These are phyloP conservation scores for Nasonovia ribisnigri DNA, from an alignment of 2,888 invertebrate genomes.

Conservation along the genomic window DNA sequence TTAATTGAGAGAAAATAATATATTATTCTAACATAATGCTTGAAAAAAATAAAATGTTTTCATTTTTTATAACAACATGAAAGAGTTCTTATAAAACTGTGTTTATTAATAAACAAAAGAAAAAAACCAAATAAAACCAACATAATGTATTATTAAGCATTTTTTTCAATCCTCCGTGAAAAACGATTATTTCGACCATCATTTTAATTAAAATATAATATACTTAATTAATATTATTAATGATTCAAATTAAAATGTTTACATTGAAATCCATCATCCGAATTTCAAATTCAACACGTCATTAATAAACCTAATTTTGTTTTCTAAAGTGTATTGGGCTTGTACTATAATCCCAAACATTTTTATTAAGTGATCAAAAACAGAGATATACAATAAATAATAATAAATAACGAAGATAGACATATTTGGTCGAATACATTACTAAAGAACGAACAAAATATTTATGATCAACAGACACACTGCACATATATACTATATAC, in stretches of 20 bases:
- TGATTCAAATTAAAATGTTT: not conserved
- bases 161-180: not conserved
- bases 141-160: not conserved
- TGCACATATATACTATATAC: not conserved
- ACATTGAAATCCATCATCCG: not conserved
- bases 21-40: not conserved
- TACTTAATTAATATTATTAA: not conserved
- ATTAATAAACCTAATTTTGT: not conserved
- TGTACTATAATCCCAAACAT: not conserved
- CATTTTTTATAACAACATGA: not conserved
- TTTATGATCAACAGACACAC: not conserved
- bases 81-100: not conserved
- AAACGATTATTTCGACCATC: not conserved
- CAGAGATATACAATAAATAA: not conserved
- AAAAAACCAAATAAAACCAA: not conserved
- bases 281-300: not conserved
- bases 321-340: not conserved
- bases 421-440: not conserved
- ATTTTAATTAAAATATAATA: not conserved
- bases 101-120: not conserved
- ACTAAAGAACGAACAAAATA: not conserved
- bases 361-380: not conserved
- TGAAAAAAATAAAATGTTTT: not conserved
- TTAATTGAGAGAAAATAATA: not conserved
- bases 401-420: constrained; percentile 9